These are phyloP conservation scores for Aleiodes leptofemur DNA, from an alignment of 2,888 invertebrate genomes.

Conservation along the genomic window DNA sequence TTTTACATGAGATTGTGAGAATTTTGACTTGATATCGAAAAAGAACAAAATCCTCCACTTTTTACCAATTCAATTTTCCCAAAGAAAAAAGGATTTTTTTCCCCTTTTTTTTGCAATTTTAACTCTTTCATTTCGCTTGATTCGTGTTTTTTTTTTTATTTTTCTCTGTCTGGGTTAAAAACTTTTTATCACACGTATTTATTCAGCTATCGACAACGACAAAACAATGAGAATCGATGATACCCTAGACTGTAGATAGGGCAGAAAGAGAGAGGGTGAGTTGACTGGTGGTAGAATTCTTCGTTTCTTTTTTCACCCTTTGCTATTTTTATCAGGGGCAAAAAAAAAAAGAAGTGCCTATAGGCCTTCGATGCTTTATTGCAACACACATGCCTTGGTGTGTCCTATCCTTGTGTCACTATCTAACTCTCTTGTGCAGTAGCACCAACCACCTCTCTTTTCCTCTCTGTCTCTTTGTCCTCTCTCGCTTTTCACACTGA, in stretches of 20 bases:
- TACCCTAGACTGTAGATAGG: slow-evolving; percentile 5
- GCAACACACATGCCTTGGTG: slow-evolving; percentile 17
- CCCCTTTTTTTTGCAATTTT: too few species aligned
- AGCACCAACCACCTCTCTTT: slow-evolving; percentile 46
- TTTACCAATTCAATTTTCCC: slow-evolving; percentile 1
- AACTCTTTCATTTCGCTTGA: slow-evolving; percentile 26
- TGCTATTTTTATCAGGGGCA: slow-evolving; percentile 42
- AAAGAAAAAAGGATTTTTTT: not conserved
- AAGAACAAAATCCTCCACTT: not conserved
- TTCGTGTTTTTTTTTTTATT: slow-evolving; percentile 12
- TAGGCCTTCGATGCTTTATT: slow-evolving; percentile 35
- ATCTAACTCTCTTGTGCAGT: slow-evolving; percentile 44
- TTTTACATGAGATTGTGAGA: slow-evolving; percentile 2
- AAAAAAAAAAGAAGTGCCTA: slow-evolving; percentile 38
- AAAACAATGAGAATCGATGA: slow-evolving; percentile 25
- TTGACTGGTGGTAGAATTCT: not conserved
- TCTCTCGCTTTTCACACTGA: slow-evolving; percentile 34
- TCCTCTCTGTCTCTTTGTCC: slow-evolving; percentile 44
- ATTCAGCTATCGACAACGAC: slow-evolving; percentile 12
- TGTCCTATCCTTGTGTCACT: slow-evolving; percentile 4
- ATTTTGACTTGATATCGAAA: not conserved
- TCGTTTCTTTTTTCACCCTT: slow-evolving; percentile 27
- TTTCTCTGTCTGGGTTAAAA: slow-evolving; percentile 5
- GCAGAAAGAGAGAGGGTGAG: not conserved
- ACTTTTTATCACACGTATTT: slow-evolving; percentile 22